A percentile compares a stretch with the other conserved stretches of the same genome.
Evolutionary conservation across 2,113 vertebrate species (phyloP).

Genomic region (Caranx ignobilis): DNA sequence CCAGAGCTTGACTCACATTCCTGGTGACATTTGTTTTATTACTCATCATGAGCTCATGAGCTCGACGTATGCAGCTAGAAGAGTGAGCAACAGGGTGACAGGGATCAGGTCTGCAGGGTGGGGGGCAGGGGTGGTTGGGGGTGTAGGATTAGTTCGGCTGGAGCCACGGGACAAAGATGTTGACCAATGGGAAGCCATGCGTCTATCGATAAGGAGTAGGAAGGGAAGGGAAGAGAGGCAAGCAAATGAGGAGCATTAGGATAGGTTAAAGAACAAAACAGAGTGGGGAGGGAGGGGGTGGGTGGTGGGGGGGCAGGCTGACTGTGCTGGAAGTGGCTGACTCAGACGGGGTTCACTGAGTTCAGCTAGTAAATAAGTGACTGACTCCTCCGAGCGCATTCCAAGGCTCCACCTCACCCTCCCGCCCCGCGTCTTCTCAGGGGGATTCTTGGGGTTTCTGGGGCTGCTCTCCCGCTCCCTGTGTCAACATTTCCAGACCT

Average conservation of each 20-base stretch:
- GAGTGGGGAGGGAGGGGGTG: slow-evolving; percentile 26
- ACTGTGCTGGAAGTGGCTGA: slow-evolving; percentile 77
- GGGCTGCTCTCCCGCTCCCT: slow-evolving; percentile 68
- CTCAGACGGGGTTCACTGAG: slow-evolving; percentile 86
- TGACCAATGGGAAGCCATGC: slow-evolving; percentile 48
- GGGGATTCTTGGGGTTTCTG: slow-evolving; percentile 82
- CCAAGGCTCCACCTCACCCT: slow-evolving; percentile 83
- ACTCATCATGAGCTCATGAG: slow-evolving; percentile 65
- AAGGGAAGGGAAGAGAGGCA: slow-evolving; percentile 39
- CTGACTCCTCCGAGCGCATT: slow-evolving; percentile 81
- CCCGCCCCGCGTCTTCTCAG: slow-evolving; percentile 73
- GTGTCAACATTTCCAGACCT: slow-evolving; percentile 79
- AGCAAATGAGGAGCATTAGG: slow-evolving; percentile 11
- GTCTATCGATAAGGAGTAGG: slow-evolving; percentile 50
- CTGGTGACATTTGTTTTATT: slow-evolving; percentile 66
- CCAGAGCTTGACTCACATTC: slow-evolving; percentile 44
- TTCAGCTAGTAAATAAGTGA: slow-evolving; percentile 88
- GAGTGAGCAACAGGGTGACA: slow-evolving; percentile 60
- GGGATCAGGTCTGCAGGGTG: slow-evolving; percentile 53
- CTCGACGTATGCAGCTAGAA: slow-evolving; percentile 44
- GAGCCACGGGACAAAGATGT: slow-evolving; percentile 24
- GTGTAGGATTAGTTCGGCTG: slow-evolving; percentile 35
- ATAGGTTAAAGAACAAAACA: slow-evolving; percentile 50
- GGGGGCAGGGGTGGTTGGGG: slow-evolving; percentile 37
- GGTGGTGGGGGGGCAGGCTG: slow-evolving; percentile 46